phyloP scores from a whole-genome alignment of 1,140 invertebrate genomes.

The Drosophila nigrodunni region DNA sequence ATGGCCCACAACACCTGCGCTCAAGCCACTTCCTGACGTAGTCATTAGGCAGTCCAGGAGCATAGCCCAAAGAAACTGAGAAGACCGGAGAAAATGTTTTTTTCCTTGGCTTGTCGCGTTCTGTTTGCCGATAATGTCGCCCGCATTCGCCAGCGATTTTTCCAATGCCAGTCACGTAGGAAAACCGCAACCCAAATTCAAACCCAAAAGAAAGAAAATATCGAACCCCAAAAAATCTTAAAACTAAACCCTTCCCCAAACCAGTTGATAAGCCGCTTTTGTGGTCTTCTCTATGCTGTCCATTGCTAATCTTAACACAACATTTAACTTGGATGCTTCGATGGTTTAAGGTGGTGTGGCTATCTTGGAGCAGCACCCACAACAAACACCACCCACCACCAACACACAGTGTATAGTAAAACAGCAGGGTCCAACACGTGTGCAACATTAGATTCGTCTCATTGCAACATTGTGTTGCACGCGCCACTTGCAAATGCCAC shows the following conservation, averaged over 20 bases:
- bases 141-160: constrained; percentile 43
- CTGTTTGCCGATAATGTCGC: constrained; percentile 64
- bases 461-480: constrained; percentile 57
- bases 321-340: constrained; percentile 67
- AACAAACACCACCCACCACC: constrained; percentile 5
- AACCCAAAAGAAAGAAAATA: constrained; percentile 21
- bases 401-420: constrained; percentile 34
- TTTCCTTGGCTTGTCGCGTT: constrained; percentile 21
- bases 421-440: constrained; percentile 67
- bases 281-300: constrained; percentile 54
- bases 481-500: constrained; percentile 42
- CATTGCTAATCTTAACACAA: constrained; percentile 81
- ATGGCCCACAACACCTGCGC: constrained; percentile 67
- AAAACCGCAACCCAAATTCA: constrained; percentile 16
- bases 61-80: constrained; percentile 40
- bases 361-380: constrained; percentile 50
- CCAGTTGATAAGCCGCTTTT: constrained; percentile 72
- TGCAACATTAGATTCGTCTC: constrained; percentile 80
- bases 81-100: constrained; percentile 28
- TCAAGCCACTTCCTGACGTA: constrained; percentile 49
- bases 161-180: constrained; percentile 68
- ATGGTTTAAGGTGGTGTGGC: constrained; percentile 29
- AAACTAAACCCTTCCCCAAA: constrained; percentile 43
- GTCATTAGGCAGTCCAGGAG: constrained; percentile 76
- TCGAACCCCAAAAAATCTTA: neutral